phyloP scores from a whole-genome alignment of 1,140 invertebrate genomes.

The Anastatus disparis region DNA sequence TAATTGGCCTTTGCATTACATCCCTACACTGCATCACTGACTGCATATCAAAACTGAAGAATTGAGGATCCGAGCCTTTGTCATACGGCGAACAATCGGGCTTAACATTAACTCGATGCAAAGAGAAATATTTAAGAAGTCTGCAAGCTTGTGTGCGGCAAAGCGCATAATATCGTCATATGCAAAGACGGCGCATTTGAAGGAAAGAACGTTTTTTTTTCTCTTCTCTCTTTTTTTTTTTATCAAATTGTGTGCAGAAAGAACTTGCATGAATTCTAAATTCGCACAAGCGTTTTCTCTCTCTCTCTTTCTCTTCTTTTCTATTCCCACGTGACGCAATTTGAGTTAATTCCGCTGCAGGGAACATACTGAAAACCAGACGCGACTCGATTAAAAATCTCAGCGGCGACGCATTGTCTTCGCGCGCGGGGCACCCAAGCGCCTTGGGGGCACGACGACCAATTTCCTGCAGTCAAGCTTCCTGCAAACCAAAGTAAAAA shows the following conservation, averaged over 20 bases:
- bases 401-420: conserved; percentile 58
- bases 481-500: too few species aligned
- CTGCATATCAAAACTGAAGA: neutral
- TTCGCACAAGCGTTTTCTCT: neutral
- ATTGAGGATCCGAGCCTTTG: too few species aligned
- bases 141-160: too few species aligned
- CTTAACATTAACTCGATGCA: too few species aligned
- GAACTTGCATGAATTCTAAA: conserved; percentile 18
- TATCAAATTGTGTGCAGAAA: too few species aligned
- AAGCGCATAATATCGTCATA: neutral
- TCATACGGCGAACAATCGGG: neutral
- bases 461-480: too few species aligned
- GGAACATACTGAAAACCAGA: conserved; percentile 48
- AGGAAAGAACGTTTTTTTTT: neutral
- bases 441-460: conserved; percentile 39
- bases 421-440: conserved; percentile 39
- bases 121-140: conserved; percentile 32
- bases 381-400: conserved; percentile 64
- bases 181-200: neutral
- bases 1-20: conserved; percentile 15
- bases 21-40: conserved; percentile 8
- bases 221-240: too few species aligned
- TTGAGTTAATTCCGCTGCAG: conserved; percentile 65
- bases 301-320: too few species aligned
- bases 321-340: conserved; percentile 59